Evolutionary conservation across 2,888 invertebrate genomes (phyloP).

Genomic region (Microctonus aethiopoides): DNA sequence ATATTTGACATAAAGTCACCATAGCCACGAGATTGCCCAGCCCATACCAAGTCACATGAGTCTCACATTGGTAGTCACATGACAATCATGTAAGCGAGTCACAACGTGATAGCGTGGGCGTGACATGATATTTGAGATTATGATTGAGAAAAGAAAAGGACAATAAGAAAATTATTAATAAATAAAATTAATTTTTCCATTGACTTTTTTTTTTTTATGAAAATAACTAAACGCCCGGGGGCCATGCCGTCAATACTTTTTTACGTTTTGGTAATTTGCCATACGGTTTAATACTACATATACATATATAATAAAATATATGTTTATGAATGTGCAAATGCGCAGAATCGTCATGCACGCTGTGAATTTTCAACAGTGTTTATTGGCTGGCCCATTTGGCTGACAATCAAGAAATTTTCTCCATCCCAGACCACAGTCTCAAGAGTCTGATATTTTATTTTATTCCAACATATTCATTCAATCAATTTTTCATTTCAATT

Average conservation of each 20-base stretch:
- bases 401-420: slow-evolving; percentile 45
- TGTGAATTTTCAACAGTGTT: slow-evolving; percentile 25
- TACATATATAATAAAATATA: too few species aligned
- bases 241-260: not conserved
- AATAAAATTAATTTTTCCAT: not conserved
- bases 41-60: slow-evolving; percentile 62
- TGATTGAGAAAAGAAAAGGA: not conserved
- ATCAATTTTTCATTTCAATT: slow-evolving; percentile 12
- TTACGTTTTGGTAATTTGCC: slow-evolving; percentile 25
- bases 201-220: not conserved
- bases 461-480: slow-evolving; percentile 10
- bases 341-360: slow-evolving; percentile 27
- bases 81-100: slow-evolving; percentile 63
- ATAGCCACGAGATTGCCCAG: slow-evolving; percentile 44
- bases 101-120: slow-evolving; percentile 53
- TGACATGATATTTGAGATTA: slow-evolving; percentile 49
- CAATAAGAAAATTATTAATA: not conserved
- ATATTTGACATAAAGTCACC: too few species aligned
- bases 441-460: slow-evolving; percentile 34
- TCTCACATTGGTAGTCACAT: slow-evolving; percentile 66
- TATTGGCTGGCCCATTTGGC: slow-evolving; percentile 51
- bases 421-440: slow-evolving; percentile 38
- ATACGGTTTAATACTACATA: not conserved
- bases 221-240: not conserved
- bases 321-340: slow-evolving; percentile 17